Evolutionary conservation across 35 echinoderm and acorn worm genomes (phyloP).

Genomic region (Stichopus chloronotus): DNA sequence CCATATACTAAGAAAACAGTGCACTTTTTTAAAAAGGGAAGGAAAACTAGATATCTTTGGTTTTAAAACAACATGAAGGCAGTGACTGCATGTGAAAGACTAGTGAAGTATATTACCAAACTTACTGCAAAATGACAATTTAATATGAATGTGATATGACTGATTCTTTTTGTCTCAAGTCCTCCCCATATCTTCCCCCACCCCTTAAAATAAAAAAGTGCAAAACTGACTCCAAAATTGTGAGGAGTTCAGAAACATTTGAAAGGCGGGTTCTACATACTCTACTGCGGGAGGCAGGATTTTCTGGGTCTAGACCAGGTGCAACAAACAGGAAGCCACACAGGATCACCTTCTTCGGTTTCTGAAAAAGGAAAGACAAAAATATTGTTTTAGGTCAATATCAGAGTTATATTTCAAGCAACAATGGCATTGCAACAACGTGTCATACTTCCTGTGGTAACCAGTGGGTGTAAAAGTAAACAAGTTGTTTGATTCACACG

Average conservation of each 20-base stretch:
- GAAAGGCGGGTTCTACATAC: constrained; percentile 62
- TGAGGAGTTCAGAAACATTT: not conserved
- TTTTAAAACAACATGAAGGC: no score
- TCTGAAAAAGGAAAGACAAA: constrained; percentile 69
- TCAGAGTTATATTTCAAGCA: not conserved
- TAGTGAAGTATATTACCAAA: no score
- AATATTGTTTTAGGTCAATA: constrained; percentile 19
- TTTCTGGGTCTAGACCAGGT: constrained; percentile 87
- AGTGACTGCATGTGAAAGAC: no score
- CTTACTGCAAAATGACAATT: no score
- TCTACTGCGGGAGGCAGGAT: constrained; percentile 78
- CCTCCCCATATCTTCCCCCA: no score
- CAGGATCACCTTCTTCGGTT: constrained; percentile 94
- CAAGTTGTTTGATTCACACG: not conserved
- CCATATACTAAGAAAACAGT: no score
- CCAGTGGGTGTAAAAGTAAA: not conserved
- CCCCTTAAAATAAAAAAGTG: no score
- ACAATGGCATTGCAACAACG: not conserved
- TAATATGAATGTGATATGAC: no score
- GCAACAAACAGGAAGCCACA: constrained; percentile 96
- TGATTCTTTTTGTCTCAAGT: no score
- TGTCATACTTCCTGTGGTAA: constrained; percentile 34
- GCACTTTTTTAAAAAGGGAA: no score
- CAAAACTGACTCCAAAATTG: no score
- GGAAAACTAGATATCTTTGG: no score